Evolutionary conservation across 2,888 invertebrate species (phyloP).

Genomic region (Cyclophora albipunctata): DNA sequence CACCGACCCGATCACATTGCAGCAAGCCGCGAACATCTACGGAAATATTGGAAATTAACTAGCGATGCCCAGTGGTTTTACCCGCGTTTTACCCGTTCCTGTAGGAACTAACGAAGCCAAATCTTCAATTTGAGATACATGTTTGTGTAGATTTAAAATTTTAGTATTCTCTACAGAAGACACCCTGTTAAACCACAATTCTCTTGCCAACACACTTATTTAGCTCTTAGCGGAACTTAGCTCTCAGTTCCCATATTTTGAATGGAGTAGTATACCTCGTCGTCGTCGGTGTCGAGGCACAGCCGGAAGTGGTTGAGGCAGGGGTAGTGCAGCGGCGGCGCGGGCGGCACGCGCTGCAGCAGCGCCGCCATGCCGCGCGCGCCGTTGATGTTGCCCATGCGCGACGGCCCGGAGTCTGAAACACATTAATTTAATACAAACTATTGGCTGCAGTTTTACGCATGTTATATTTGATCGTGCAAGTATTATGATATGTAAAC

Average conservation of each 20-base stretch:
- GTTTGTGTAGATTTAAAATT: too few species aligned
- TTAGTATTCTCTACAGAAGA: too few species aligned
- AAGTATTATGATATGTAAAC: too few species aligned
- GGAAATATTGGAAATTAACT: background rate
- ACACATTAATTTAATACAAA: background rate
- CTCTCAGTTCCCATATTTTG: too few species aligned
- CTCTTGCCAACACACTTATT: too few species aligned
- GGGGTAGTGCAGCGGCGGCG: constrained; percentile 90
- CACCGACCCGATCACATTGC: constrained; percentile 49
- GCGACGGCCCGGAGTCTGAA: constrained; percentile 78
- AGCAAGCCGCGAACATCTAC: constrained; percentile 58
- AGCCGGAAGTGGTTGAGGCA: constrained; percentile 94
- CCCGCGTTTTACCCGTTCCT: too few species aligned
- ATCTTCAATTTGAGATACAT: too few species aligned
- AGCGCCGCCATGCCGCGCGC: constrained; percentile 93
- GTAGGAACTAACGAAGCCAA: too few species aligned
- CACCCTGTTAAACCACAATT: too few species aligned
- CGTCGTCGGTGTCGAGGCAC: constrained; percentile 75
- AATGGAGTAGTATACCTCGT: constrained; percentile 37
- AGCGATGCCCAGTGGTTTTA: too few species aligned
- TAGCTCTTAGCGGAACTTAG: too few species aligned
- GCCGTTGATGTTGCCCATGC: constrained; percentile 89
- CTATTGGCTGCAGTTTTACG: background rate
- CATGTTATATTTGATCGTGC: too few species aligned
- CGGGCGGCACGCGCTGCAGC: constrained; percentile 86